A percentile compares a stretch with the other conserved stretches of the same genome.
phyloP scores from a whole-genome alignment of 1,140 invertebrate genomes.

The Leptestheria dahalacensis region DNA sequence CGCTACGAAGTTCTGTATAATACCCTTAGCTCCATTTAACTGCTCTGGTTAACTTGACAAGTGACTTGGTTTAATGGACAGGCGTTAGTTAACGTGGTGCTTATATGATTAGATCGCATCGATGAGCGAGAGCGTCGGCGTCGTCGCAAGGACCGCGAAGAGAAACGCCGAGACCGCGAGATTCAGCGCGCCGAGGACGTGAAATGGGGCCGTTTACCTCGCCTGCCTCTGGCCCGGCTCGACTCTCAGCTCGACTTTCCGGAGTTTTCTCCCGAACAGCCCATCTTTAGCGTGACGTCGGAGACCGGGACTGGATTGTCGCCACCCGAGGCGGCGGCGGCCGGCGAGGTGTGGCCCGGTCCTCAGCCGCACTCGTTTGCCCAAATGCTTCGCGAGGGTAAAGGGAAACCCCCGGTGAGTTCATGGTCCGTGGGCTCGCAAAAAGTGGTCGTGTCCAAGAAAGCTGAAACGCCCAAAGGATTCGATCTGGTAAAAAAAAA shows the following conservation, averaged over 20 bases:
- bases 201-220: slow-evolving; percentile 44
- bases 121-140: slow-evolving; percentile 42
- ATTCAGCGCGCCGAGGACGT: slow-evolving; percentile 54
- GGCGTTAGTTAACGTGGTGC: too few species aligned
- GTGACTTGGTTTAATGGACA: too few species aligned
- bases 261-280: slow-evolving; percentile 25
- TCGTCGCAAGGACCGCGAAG: slow-evolving; percentile 45
- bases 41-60: background rate
- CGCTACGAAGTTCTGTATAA: too few species aligned
- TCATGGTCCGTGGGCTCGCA: background rate
- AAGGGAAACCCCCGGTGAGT: background rate
- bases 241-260: slow-evolving; percentile 51
- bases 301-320: background rate
- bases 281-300: background rate
- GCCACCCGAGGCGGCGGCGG: too few species aligned
- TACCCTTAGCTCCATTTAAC: too few species aligned
- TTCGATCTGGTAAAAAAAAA: background rate
- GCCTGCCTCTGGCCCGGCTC: slow-evolving; percentile 37
- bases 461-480: background rate
- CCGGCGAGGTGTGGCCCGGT: background rate
- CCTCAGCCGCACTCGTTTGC: background rate
- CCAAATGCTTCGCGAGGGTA: background rate
- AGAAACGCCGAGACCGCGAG: slow-evolving; percentile 48
- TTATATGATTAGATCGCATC: slow-evolving; percentile 48
- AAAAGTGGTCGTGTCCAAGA: background rate